Evolutionary conservation across 2,888 invertebrate genomes (phyloP).

Genomic region (Xestia c-nigrum): DNA sequence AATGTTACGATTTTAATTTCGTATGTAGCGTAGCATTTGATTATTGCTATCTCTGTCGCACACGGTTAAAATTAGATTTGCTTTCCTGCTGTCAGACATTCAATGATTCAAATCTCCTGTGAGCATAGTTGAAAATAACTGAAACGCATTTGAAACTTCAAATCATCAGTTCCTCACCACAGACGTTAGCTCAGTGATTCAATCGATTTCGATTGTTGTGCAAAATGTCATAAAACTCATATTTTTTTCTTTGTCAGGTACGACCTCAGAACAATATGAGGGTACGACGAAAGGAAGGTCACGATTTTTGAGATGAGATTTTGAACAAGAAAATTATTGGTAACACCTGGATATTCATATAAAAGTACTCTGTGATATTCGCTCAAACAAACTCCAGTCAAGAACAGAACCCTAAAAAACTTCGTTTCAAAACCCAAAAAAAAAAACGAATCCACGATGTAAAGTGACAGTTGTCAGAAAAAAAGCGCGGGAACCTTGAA

Average conservation of each 20-base stretch:
- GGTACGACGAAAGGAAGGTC: too few relatives aligned
- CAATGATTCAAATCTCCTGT: not conserved
- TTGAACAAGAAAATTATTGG: too few relatives aligned
- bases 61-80: fast-evolving
- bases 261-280: too few relatives aligned
- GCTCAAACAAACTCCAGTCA: not conserved
- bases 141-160: not conserved
- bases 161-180: too few relatives aligned
- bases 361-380: too few relatives aligned
- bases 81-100: conserved; percentile 36
- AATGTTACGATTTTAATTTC: not conserved
- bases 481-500: too few relatives aligned
- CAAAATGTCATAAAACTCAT: too few relatives aligned
- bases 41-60: conserved; percentile 32
- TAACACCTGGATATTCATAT: too few relatives aligned
- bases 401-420: not conserved
- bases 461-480: conserved; percentile 3
- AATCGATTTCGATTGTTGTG: too few relatives aligned
- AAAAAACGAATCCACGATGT: not conserved
- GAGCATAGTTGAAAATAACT: conserved; percentile 7
- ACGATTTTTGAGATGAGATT: too few relatives aligned
- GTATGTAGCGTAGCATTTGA: conserved; percentile 7
- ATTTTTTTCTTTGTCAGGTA: too few relatives aligned
- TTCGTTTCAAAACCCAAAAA: not conserved
- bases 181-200: too few relatives aligned